Percentiles rank a stretch among this genome's conserved stretches.
phyloP scores from a whole-genome alignment of 2,888 invertebrate genomes.

The Crocallis elinguaria region DNA sequence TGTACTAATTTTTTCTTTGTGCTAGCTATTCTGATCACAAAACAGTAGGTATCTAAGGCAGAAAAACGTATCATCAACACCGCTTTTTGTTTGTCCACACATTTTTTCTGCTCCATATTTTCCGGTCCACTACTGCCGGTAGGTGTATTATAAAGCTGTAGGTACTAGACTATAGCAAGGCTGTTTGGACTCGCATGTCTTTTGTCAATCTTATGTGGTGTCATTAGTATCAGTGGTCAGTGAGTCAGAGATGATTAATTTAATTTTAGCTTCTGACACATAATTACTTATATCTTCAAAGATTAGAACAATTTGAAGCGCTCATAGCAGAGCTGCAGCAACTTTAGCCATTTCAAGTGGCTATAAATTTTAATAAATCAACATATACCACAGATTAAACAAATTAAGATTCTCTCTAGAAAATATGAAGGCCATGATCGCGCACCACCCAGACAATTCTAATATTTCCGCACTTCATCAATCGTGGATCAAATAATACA shows the following conservation, averaged over 20 bases:
- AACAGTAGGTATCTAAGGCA: not conserved
- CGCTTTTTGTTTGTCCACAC: constrained; percentile 8
- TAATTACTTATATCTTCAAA: not conserved
- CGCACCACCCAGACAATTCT: too few species aligned
- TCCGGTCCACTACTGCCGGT: constrained; percentile 12
- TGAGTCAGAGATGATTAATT: constrained; percentile 8
- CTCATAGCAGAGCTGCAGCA: too few species aligned
- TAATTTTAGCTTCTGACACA: constrained; percentile 11
- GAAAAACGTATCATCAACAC: not conserved
- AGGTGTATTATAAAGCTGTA: not conserved
- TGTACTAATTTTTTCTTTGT: too few species aligned
- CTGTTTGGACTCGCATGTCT: constrained; percentile 7
- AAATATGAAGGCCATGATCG: too few species aligned
- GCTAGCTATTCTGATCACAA: too few species aligned
- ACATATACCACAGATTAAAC: too few species aligned
- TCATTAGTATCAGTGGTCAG: constrained; percentile 5
- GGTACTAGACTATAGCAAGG: constrained; percentile 3
- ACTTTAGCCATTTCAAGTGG: too few species aligned
- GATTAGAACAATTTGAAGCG: too few species aligned
- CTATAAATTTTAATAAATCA: too few species aligned
- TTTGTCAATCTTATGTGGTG: constrained; percentile 15
- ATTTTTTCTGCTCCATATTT: constrained; percentile 34
- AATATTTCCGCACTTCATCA: too few species aligned
- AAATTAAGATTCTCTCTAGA: too few species aligned
- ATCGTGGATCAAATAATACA: too few species aligned